phyloP scores from a whole-genome alignment of 2,113 vertebrate species.

The Rutilus rutilus region DNA sequence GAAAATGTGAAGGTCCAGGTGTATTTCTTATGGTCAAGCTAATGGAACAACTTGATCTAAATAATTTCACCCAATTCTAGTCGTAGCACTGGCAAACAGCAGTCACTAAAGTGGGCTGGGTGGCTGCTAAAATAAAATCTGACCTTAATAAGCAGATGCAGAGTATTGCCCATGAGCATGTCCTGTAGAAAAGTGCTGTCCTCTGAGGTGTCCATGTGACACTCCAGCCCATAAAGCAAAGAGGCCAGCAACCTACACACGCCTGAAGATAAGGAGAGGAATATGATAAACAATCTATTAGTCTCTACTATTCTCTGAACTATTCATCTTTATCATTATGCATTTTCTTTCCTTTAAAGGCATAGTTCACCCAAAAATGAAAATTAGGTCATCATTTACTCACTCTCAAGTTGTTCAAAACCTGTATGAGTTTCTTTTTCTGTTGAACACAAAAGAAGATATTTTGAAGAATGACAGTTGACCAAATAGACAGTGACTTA shows the following conservation, averaged over 20 bases:
- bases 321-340: neutral
- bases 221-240: slow-evolving; percentile 65
- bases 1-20: neutral
- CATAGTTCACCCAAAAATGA: no score
- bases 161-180: slow-evolving; percentile 74
- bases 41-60: neutral
- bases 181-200: slow-evolving; percentile 76
- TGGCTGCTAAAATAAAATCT: slow-evolving; percentile 17
- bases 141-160: slow-evolving; percentile 75
- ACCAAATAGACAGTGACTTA: no score
- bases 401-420: no score
- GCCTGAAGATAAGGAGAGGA: slow-evolving; percentile 39
- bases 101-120: slow-evolving; percentile 7
- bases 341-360: neutral
- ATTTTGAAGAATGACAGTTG: no score
- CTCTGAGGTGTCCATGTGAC: slow-evolving; percentile 67
- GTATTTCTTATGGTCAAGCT: neutral
- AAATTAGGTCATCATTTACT: no score
- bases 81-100: neutral
- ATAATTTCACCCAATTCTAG: slow-evolving; percentile 2
- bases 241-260: slow-evolving; percentile 59
- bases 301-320: neutral
- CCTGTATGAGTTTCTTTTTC: no score
- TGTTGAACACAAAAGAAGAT: no score
- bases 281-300: neutral